Conservation (phyloP, 2,113 vertebrate genomes). For the Phylloscopus whistleri region DNA sequence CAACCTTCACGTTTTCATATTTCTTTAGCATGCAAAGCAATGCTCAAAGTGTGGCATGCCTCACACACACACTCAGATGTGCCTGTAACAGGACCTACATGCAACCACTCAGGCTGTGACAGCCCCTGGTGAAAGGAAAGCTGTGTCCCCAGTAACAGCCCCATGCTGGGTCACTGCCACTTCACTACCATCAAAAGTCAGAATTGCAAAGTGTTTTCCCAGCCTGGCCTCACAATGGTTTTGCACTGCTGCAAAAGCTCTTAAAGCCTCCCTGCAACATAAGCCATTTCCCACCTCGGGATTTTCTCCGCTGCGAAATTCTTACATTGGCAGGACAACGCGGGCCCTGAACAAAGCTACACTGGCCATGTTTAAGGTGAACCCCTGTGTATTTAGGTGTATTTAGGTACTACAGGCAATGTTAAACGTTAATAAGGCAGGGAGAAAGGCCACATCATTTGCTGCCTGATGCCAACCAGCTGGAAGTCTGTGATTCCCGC, state of each 20-base stretch:
- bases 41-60: neutral
- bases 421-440: neutral
- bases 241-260: neutral
- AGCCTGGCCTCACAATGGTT: neutral
- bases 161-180: neutral
- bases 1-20: neutral
- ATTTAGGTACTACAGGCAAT: neutral
- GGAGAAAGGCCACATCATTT: neutral
- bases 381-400: neutral
- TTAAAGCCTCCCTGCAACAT: neutral
- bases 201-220: neutral
- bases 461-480: neutral
- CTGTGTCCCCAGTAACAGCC: neutral
- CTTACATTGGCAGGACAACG: neutral
- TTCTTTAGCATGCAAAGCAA: neutral
- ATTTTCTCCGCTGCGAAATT: neutral
- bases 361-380: fast-evolving
- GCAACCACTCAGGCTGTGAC: neutral
- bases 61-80: neutral
- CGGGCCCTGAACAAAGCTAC: neutral
- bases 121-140: neutral
- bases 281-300: neutral
- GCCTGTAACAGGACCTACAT: neutral
- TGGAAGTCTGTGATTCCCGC: neutral
- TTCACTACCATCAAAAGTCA: neutral